Conservation (phyloP, 1,140 invertebrate genomes). For the Scylla paramamosain region DNA sequence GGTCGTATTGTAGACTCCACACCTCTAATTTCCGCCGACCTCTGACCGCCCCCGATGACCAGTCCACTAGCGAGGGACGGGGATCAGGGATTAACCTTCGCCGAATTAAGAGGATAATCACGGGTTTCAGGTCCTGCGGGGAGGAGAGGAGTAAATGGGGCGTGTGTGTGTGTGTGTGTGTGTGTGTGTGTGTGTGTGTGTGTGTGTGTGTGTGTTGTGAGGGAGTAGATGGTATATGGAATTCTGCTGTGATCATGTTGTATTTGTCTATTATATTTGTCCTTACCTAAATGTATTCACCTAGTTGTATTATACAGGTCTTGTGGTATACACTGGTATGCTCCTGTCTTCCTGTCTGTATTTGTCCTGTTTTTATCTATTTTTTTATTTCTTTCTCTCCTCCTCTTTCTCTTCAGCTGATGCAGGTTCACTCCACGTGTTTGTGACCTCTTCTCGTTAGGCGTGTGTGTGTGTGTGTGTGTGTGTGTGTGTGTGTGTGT, state of each 20-base stretch:
- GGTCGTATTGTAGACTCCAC: background rate
- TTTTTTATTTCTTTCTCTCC: too few species aligned
- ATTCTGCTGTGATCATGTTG: too few species aligned
- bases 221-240: too few species aligned
- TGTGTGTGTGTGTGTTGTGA: constrained; percentile 34
- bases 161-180: constrained; percentile 34
- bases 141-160: background rate
- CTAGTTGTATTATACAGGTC: too few species aligned
- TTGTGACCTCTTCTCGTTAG: background rate
- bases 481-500: constrained; percentile 20
- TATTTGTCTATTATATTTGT: too few species aligned
- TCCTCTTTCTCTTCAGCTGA: too few species aligned
- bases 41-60: background rate
- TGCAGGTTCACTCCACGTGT: too few species aligned
- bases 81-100: background rate
- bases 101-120: background rate
- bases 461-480: constrained; percentile 24
- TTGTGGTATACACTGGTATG: too few species aligned
- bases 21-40: background rate
- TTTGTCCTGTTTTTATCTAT: too few species aligned
- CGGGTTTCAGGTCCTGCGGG: background rate
- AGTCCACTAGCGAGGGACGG: background rate
- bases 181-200: constrained; percentile 45
- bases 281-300: too few species aligned
- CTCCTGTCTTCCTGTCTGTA: too few species aligned